phyloP scores from a whole-genome alignment of 1,140 invertebrate genomes.

The Drosophila pectinifera region DNA sequence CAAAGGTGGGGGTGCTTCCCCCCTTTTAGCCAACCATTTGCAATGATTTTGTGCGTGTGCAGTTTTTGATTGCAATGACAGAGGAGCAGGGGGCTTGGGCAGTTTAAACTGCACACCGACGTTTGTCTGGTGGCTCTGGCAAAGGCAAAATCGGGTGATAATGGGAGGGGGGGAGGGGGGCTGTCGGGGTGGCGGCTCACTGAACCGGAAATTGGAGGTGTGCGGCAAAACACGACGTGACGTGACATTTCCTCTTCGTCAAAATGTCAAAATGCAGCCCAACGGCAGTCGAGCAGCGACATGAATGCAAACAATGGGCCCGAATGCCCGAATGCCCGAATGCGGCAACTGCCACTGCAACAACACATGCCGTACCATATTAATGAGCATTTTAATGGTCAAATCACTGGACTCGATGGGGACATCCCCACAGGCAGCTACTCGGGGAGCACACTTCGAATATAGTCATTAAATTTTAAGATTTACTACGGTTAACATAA shows the following conservation, averaged over 20 bases:
- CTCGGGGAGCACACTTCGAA: not conserved
- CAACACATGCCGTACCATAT: slow-evolving; percentile 43
- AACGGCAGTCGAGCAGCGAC: slow-evolving; percentile 51
- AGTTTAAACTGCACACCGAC: slow-evolving; percentile 26
- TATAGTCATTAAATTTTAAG: not conserved
- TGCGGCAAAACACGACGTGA: slow-evolving; percentile 85
- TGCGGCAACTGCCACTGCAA: slow-evolving; percentile 17
- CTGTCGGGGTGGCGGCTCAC: slow-evolving; percentile 62
- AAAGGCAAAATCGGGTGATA: slow-evolving; percentile 3
- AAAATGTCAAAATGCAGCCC: slow-evolving; percentile 83
- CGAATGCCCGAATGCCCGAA: not conserved
- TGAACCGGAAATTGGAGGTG: slow-evolving; percentile 85
- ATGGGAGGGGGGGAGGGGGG: not conserved
- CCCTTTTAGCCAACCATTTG: too few relatives aligned
- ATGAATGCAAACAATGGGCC: slow-evolving; percentile 64
- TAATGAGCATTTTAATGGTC: slow-evolving; percentile 50
- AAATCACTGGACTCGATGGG: slow-evolving; percentile 22
- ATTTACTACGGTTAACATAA: not conserved
- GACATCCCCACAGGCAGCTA: not conserved
- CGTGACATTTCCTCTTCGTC: slow-evolving; percentile 85
- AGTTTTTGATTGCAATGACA: slow-evolving; percentile 66
- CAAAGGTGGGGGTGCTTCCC: too few relatives aligned
- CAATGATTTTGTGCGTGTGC: slow-evolving; percentile 68
- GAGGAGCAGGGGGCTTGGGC: not conserved
- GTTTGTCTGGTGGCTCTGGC: slow-evolving; percentile 18